Percentiles rank a stretch among this genome's conserved stretches.
These are phyloP conservation scores for Charaxes varanes DNA, from an alignment of 1,140 invertebrate genomes.

Conservation along the genomic window DNA sequence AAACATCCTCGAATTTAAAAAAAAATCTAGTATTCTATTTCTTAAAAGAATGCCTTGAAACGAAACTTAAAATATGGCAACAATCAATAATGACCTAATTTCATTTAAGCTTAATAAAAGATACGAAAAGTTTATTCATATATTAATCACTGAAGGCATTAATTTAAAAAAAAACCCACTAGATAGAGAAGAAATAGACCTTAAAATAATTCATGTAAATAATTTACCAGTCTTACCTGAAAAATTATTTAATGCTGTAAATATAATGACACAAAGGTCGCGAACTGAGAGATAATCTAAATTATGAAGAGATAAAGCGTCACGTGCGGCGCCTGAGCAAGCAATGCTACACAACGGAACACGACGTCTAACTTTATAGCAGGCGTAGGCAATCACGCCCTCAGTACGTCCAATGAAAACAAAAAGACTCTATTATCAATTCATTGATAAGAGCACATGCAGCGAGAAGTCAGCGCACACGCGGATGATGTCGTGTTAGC, in stretches of 20 bases:
- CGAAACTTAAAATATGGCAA: no score
- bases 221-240: not conserved
- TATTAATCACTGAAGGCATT: no score
- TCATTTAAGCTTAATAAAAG: no score
- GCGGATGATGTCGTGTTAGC: slow-evolving; percentile 33
- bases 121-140: no score
- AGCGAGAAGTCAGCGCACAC: slow-evolving; percentile 46
- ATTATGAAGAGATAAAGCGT: slow-evolving; percentile 25
- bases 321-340: slow-evolving; percentile 39
- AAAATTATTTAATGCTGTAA: not conserved
- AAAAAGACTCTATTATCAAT: slow-evolving; percentile 33
- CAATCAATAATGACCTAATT: no score
- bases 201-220: not conserved
- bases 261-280: slow-evolving; percentile 8
- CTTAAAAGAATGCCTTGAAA: no score
- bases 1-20: no score
- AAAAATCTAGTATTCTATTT: no score
- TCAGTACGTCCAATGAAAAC: slow-evolving; percentile 49
- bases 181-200: no score
- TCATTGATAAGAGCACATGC: slow-evolving; percentile 42
- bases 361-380: slow-evolving; percentile 27
- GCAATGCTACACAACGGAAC: slow-evolving; percentile 40
- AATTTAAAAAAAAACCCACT: no score
- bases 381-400: slow-evolving; percentile 50
- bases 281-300: slow-evolving; percentile 10